Evolutionary conservation across 2,888 invertebrate genomes (phyloP), one percentile per base, ranked within the genome.

Genomic region (Lomographa bimaculata): DNA sequence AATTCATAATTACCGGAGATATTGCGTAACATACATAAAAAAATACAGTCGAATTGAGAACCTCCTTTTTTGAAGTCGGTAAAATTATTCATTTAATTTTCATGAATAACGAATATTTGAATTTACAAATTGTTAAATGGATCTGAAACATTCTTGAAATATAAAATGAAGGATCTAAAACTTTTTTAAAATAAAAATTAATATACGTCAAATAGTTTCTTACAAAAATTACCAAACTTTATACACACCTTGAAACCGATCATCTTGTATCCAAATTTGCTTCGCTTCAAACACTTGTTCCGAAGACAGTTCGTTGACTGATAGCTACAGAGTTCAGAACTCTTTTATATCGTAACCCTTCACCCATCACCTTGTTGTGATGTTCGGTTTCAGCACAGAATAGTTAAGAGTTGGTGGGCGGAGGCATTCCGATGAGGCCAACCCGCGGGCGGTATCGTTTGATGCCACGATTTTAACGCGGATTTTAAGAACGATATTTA

Each of bases 361-460:
- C 54, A 54, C 54, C 51, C 49, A 49, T 59, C 57, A 58, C 59
- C 59, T 59, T 59, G 59, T 50, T 26, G 23, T 38, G 34, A 23
- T 33, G 25, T 24, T 27, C 20, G 25, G 38, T 38, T 35, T 49
- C 46, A 25, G 9, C 39, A 39, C 27, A 36, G 41, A 41, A 25
- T 41, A 35, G 10, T 1, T 4, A 7, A 14, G 11, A 35, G 35
- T 41, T 10, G 11, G 24, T 41, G 50, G 54, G 57, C 61, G 57
- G 58, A 50, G 36, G 29, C 43, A 46, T 52, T 50, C 73, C 71
- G 46, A 40, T 51, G 67, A 55, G 63, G 63, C 67, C 64, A 32
- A 70, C 73, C 72, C 62, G 68, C 59, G 56, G 68, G 42, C 42
- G 42, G 49, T 48, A 59, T 62, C 61, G 65, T 69, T 68, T 44